Percentiles rank a stretch among this genome's conserved stretches.
These are phyloP conservation scores for Scolopax rusticola DNA, from an alignment of 2,797 vertebrate species.

Conservation along the genomic window DNA sequence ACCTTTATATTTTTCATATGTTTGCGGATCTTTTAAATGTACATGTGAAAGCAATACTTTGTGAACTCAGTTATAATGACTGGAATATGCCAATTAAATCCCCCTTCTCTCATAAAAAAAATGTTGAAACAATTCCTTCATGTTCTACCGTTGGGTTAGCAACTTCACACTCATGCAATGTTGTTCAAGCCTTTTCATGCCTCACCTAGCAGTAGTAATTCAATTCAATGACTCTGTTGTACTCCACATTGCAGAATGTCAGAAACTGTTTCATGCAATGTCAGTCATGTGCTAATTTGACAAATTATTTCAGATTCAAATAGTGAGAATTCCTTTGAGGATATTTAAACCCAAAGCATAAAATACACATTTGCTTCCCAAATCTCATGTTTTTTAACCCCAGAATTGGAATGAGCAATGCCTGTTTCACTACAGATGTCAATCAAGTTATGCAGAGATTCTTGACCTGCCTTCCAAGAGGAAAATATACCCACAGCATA, in stretches of 20 bases:
- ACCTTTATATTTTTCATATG: neutral
- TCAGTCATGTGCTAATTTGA: conserved; percentile 72
- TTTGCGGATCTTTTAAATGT: neutral
- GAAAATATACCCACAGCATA: neutral
- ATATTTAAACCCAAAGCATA: conserved; percentile 44
- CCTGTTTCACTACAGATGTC: conserved; percentile 9
- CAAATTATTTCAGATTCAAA: conserved; percentile 74
- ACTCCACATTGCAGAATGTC: conserved; percentile 44
- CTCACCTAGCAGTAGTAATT: conserved; percentile 67
- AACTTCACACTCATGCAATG: conserved; percentile 22
- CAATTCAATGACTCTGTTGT: conserved; percentile 71
- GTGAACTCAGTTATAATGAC: neutral
- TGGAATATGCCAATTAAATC: conserved; percentile 16
- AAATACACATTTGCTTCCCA: conserved; percentile 36
- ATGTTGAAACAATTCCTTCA: conserved; percentile 23
- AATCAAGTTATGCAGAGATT: neutral
- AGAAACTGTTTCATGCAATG: conserved; percentile 61
- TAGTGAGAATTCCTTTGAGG: conserved; percentile 64
- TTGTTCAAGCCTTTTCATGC: conserved; percentile 58
- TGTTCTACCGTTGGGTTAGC: neutral
- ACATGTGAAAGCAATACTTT: neutral
- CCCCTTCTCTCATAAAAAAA: neutral
- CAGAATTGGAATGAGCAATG: conserved; percentile 1
- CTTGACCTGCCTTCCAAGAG: conserved; percentile 43
- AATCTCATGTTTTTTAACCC: conserved; percentile 39